Percentiles rank a stretch among this genome's conserved stretches.
These are phyloP conservation scores for Micromys minutus DNA, from an alignment of 2,113 vertebrate species.

Conservation along the genomic window DNA sequence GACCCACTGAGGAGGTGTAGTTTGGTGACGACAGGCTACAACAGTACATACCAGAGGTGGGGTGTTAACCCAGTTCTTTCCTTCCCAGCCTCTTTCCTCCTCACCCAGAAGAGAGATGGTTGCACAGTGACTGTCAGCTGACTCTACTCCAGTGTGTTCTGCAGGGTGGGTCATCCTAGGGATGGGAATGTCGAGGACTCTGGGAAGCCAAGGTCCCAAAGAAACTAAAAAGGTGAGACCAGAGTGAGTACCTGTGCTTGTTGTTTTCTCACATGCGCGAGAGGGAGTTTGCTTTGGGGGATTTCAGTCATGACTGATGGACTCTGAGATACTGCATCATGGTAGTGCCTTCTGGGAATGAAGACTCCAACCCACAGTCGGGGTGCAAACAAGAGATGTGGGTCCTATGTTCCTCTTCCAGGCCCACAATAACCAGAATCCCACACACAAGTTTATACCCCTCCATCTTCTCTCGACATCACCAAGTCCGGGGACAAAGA, in stretches of 20 bases:
- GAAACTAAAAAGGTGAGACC: not conserved
- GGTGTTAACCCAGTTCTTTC: not conserved
- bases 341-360: not conserved
- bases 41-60: not conserved
- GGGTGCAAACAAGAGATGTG: not conserved
- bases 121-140: not conserved
- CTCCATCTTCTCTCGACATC: not conserved
- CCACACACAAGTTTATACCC: not conserved
- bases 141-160: fast-evolving
- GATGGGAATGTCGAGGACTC: not conserved
- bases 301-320: not conserved
- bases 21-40: not conserved
- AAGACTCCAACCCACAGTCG: not conserved
- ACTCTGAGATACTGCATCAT: not conserved
- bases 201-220: not conserved
- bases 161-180: not conserved
- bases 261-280: not conserved
- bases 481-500: not conserved
- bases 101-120: not conserved
- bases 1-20: not conserved
- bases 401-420: not conserved
- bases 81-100: not conserved
- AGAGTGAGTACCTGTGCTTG: not conserved
- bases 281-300: not conserved
- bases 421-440: not conserved